Percentiles rank a stretch among this genome's conserved stretches.
Evolutionary conservation across 2,113 vertebrate species (phyloP).

Genomic region (Malurus cyaneus): DNA sequence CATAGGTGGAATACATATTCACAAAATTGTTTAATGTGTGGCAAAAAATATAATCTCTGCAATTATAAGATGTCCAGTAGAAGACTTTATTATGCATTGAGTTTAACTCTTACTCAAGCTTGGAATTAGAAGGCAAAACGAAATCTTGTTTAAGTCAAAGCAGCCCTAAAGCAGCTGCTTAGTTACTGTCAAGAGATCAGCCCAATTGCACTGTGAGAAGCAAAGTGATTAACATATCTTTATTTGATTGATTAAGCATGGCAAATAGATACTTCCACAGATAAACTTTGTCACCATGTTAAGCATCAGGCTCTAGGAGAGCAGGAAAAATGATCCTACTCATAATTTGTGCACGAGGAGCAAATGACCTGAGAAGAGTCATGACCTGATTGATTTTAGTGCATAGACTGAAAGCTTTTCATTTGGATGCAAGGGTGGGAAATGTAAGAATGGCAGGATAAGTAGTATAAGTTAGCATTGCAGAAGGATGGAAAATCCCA

Average conservation of each 20-base stretch:
- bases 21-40: neutral
- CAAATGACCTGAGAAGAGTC: neutral
- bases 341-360: neutral
- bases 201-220: neutral
- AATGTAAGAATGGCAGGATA: neutral
- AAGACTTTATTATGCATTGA: neutral
- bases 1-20: neutral
- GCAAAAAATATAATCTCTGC: neutral
- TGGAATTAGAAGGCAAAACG: neutral
- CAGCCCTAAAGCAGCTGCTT: neutral
- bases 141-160: neutral
- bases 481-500: neutral
- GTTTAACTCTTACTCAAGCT: neutral
- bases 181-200: neutral
- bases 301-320: neutral
- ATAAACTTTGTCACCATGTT: neutral
- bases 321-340: neutral
- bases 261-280: neutral
- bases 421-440: neutral
- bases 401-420: neutral
- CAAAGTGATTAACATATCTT: neutral
- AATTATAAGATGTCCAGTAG: neutral
- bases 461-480: neutral
- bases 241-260: neutral
- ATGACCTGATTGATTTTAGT: neutral